Evolutionary conservation across 1,140 invertebrate genomes (phyloP), one percentile per base, ranked within the genome.

Genomic region (Eupeodes corollae): DNA sequence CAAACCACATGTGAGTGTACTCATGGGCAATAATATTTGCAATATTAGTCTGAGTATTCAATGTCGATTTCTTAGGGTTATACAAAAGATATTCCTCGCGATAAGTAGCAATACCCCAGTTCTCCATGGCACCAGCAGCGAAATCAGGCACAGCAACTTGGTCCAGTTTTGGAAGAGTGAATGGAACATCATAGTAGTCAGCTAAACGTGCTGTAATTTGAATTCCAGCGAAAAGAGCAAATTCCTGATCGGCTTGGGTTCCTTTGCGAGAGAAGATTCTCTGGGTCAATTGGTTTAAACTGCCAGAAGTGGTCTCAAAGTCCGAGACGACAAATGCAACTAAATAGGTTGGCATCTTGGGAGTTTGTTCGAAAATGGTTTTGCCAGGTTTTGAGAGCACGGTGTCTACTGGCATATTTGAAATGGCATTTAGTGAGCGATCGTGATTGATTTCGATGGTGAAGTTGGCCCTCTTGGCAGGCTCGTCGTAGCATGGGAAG

Each of bases 401-500:
- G n/a, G n/a, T n/a, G n/a, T 63, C 33, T 3, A 57, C 49, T 3
- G 73, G 76, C 84, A 87, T 88, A 56, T 91, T 92, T 38, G 83
- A 84, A n/a, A 90, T 67, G 2, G 79, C 71, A 9, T 68, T 76
- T 56, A 80, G 77, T 12, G 75, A 69, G 10, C 70, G 56, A 38
- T 73, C 67, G 49, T 79, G 73, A 2, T 74, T 75, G 21, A 91
- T 69, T 10, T 69, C 77, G 12, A 91, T 74, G 15, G 67, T 73
- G 56, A 91, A 93, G 5, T 65, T 79, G 0, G 90, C 85, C 58
- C 93, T 91, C 50, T 89, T 75, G 1, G 58, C 70, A 0, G 92
- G 91, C 58, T 96, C 91, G 62, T 96, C 91, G 59, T 87, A 88
- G 63, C 89, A 92, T 0, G 91, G 90, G 59, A 93, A 92, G 1